A percentile compares a stretch with the other conserved stretches of the same genome.
These are phyloP conservation scores for Cloeon dipterum DNA, from an alignment of 2,888 invertebrate species.

Conservation along the genomic window DNA sequence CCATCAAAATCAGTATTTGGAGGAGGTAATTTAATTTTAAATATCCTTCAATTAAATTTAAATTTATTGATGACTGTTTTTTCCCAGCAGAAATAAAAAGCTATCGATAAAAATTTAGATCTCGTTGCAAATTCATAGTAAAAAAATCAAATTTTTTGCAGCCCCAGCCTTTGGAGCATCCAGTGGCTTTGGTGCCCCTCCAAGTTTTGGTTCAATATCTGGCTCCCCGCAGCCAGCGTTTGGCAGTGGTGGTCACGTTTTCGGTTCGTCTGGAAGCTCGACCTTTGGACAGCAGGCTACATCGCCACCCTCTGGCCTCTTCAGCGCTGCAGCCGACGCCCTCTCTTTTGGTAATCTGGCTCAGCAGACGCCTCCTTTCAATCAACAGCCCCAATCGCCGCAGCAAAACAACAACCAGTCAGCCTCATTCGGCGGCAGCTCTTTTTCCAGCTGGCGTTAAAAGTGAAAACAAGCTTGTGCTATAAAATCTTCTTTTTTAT, in stretches of 20 bases:
- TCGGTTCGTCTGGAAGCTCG: background rate
- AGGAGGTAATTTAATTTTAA: too few species aligned
- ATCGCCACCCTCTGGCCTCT: background rate
- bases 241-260: too few species aligned
- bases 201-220: background rate
- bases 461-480: background rate
- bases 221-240: background rate
- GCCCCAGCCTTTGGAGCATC: too few species aligned
- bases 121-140: too few species aligned
- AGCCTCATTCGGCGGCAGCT: background rate
- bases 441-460: conserved; percentile 1
- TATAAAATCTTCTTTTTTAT: background rate
- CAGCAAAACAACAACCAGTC: background rate
- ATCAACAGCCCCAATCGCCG: background rate
- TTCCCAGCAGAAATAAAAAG: too few species aligned
- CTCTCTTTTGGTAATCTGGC: background rate
- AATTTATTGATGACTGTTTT: too few species aligned
- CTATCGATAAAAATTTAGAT: too few species aligned
- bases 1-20: too few species aligned
- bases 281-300: background rate
- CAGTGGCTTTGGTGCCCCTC: background rate
- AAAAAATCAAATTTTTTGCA: too few species aligned
- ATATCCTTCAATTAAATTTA: too few species aligned
- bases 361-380: background rate
- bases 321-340: background rate